Percentiles rank a stretch among this genome's conserved stretches.
Conservation (phyloP, 2,113 vertebrate species). For the Periophthalmus modestus region DNA sequence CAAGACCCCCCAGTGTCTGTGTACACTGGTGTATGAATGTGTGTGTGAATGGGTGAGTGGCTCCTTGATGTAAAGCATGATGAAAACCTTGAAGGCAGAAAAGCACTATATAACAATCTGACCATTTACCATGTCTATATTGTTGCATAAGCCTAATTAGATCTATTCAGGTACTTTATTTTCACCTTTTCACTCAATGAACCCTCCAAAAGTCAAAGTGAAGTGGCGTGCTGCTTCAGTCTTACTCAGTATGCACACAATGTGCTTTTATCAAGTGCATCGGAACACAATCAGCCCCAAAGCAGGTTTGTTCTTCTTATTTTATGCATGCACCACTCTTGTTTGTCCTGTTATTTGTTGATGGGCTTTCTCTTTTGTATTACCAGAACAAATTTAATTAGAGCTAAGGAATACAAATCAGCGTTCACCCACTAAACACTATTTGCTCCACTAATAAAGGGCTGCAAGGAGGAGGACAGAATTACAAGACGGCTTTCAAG, state of each 20-base stretch:
- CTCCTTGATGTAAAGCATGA: no score
- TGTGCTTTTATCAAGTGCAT: conserved; percentile 55
- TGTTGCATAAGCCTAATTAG: neutral
- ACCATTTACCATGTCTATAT: neutral
- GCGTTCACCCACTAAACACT: conserved; percentile 59
- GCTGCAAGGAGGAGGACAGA: conserved; percentile 34
- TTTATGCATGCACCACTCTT: conserved; percentile 47
- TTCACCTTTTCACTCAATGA: neutral
- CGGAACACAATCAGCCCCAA: conserved; percentile 55
- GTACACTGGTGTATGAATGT: no score
- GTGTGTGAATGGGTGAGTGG: no score
- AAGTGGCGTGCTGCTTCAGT: conserved; percentile 17
- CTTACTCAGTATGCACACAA: conserved; percentile 17
- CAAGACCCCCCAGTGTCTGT: no score
- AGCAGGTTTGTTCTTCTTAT: conserved; percentile 46
- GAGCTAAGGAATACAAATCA: conserved; percentile 68
- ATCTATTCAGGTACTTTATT: neutral
- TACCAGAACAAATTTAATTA: conserved; percentile 72
- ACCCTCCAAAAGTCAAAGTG: neutral
- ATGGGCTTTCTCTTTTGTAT: conserved; percentile 67
- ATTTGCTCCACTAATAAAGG: conserved; percentile 63
- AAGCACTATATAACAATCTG: no score
- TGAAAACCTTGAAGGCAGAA: no score
- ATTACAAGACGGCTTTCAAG: conserved; percentile 59
- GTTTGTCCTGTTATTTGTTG: conserved; percentile 68